A percentile compares a stretch with the other conserved stretches of the same genome.
Evolutionary conservation across 1,140 invertebrate genomes (phyloP).

Genomic region (Coenobita brevimanus): DNA sequence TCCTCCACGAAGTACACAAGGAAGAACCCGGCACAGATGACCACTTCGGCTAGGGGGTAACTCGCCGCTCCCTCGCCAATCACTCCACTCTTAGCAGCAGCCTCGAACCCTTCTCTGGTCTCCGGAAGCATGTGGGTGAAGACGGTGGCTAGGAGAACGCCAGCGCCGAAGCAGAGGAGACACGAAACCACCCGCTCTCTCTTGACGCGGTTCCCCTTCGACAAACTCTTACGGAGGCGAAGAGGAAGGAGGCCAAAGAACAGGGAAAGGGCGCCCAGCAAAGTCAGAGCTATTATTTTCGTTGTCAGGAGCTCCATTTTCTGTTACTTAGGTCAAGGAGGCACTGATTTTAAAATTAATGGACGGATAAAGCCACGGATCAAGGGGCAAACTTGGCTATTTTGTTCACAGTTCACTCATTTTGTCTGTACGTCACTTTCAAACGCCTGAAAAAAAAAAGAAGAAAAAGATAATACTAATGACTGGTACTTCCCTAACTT

Average conservation of each 20-base stretch:
- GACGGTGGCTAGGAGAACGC: conserved; percentile 87
- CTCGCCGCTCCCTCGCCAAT: background rate
- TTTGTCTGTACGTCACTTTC: too few relatives aligned
- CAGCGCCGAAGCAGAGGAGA: conserved; percentile 87
- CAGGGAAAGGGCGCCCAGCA: conserved; percentile 81
- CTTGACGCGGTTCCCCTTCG: conserved; percentile 53
- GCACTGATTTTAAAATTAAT: too few relatives aligned
- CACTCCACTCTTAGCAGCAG: background rate
- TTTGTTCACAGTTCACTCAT: too few relatives aligned
- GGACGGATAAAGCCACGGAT: too few relatives aligned
- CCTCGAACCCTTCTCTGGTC: conserved; percentile 73
- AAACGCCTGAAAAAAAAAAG: too few relatives aligned
- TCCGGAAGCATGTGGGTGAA: conserved; percentile 89
- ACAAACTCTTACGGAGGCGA: conserved; percentile 73
- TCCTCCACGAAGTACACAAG: conserved; percentile 87
- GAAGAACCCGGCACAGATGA: conserved; percentile 85
- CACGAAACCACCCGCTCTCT: conserved; percentile 61
- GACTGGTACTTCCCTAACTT: too few relatives aligned
- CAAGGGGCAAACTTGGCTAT: too few relatives aligned
- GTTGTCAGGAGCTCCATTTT: conserved; percentile 74
- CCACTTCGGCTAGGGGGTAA: conserved; percentile 80
- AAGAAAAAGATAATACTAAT: too few relatives aligned
- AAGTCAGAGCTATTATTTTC: conserved; percentile 83
- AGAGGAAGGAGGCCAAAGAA: conserved; percentile 82
- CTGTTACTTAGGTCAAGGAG: too few relatives aligned